These are phyloP conservation scores for Acanthisitta chloris DNA, from an alignment of 2,113 vertebrate species.

Conservation along the genomic window DNA sequence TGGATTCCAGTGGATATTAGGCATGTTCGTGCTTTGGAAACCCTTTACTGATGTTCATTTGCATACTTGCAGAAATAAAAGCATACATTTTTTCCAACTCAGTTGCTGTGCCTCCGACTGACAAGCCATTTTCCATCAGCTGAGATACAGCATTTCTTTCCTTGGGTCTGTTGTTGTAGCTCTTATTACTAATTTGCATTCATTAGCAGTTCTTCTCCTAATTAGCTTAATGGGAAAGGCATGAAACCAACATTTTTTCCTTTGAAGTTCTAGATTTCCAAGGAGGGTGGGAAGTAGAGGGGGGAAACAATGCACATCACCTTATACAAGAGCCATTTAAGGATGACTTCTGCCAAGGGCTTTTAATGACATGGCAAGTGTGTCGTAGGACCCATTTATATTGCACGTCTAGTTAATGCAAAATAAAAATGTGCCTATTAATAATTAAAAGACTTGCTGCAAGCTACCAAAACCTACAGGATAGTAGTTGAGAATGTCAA, in stretches of 20 bases:
- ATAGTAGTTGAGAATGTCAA: not conserved
- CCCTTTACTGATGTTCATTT: not conserved
- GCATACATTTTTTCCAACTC: not conserved
- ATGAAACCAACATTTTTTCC: conserved; percentile 17
- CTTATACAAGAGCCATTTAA: not conserved
- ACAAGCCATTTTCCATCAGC: not conserved
- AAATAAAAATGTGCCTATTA: not conserved
- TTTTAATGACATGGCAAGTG: not conserved
- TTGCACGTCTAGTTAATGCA: not conserved
- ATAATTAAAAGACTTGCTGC: not conserved
- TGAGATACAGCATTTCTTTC: conserved; percentile 6
- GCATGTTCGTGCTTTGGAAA: not conserved
- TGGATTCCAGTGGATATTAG: accelerated
- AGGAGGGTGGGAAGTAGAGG: not conserved
- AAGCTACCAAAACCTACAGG: not conserved
- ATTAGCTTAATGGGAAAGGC: conserved; percentile 59
- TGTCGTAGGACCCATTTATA: not conserved
- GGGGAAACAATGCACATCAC: not conserved
- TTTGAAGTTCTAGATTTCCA: not conserved
- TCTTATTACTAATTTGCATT: conserved; percentile 35
- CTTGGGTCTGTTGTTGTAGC: not conserved
- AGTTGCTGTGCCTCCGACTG: not conserved
- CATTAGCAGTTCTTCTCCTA: conserved; percentile 48
- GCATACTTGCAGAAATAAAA: not conserved
- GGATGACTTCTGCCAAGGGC: not conserved